A percentile compares a stretch with the other conserved stretches of the same genome.
These are phyloP conservation scores for Papilio helenus DNA, from an alignment of 1,140 invertebrate genomes.

Conservation along the genomic window DNA sequence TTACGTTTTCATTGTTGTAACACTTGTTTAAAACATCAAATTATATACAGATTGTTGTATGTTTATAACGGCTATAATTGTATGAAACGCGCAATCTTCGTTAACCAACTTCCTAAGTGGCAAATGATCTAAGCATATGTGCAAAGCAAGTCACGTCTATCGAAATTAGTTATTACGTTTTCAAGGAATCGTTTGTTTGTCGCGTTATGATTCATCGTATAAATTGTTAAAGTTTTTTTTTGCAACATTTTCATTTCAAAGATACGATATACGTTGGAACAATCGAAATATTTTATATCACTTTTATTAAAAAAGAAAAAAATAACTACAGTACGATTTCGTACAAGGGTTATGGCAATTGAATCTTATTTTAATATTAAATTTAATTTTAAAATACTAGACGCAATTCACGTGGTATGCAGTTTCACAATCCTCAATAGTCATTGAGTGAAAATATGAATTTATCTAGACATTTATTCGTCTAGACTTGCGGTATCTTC, in stretches of 20 bases:
- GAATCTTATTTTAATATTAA: background rate
- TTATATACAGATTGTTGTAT: too few species aligned
- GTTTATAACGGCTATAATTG: too few species aligned
- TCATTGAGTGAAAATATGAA: conserved; percentile 13
- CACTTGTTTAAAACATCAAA: too few species aligned
- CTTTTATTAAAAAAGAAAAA: too few species aligned
- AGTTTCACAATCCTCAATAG: conserved; percentile 10
- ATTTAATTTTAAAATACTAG: background rate
- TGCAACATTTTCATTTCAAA: too few species aligned
- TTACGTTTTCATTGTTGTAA: background rate
- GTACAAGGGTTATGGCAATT: too few species aligned
- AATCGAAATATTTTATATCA: too few species aligned
- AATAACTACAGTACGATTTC: too few species aligned
- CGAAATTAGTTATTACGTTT: background rate
- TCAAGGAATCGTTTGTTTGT: too few species aligned
- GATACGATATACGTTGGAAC: too few species aligned
- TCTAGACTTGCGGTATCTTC: conserved; percentile 11
- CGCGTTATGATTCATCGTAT: too few species aligned
- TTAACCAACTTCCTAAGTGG: background rate
- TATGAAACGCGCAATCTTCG: background rate
- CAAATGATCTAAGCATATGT: background rate
- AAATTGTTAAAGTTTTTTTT: too few species aligned
- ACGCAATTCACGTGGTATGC: background rate
- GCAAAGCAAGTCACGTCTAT: background rate
- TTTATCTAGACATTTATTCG: conserved; percentile 18